phyloP scores from a whole-genome alignment of 2,797 vertebrate species.

The Pantherophis alleghaniensis region DNA sequence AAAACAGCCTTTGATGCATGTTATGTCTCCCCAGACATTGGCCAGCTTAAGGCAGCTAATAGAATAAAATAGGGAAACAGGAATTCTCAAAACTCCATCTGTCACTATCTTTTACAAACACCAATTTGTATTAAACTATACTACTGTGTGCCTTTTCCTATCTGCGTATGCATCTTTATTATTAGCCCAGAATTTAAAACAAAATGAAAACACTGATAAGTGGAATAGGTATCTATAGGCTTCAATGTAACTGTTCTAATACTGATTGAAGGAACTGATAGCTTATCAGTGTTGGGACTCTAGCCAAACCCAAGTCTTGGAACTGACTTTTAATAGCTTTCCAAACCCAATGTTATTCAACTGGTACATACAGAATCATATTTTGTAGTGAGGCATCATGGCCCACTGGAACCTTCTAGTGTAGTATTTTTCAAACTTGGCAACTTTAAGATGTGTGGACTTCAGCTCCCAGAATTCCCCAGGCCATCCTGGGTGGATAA shows the following conservation, averaged over 20 bases:
- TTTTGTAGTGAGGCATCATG: neutral
- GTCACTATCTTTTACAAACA: neutral
- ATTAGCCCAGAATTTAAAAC: neutral
- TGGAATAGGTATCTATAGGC: neutral
- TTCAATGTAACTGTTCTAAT: neutral
- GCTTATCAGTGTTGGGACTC: neutral
- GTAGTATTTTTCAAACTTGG: neutral
- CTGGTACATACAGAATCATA: no score
- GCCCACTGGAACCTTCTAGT: neutral
- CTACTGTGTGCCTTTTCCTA: neutral
- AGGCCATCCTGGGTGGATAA: neutral
- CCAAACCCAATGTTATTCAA: neutral
- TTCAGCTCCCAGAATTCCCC: neutral
- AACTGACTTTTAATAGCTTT: neutral
- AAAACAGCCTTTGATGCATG: conserved; percentile 55
- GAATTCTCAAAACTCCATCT: neutral
- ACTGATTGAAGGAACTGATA: neutral
- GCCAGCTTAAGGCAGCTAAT: conserved; percentile 45
- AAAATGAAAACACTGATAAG: neutral
- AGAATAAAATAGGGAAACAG: conserved; percentile 24
- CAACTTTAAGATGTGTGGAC: neutral
- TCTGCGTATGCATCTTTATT: conserved; percentile 15
- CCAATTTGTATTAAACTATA: conserved; percentile 15
- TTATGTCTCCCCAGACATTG: conserved; percentile 47
- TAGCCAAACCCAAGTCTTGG: neutral